Base-by-base conservation (phyloP, 2,797 vertebrate species). In the Meriones psammophilus region DNA sequence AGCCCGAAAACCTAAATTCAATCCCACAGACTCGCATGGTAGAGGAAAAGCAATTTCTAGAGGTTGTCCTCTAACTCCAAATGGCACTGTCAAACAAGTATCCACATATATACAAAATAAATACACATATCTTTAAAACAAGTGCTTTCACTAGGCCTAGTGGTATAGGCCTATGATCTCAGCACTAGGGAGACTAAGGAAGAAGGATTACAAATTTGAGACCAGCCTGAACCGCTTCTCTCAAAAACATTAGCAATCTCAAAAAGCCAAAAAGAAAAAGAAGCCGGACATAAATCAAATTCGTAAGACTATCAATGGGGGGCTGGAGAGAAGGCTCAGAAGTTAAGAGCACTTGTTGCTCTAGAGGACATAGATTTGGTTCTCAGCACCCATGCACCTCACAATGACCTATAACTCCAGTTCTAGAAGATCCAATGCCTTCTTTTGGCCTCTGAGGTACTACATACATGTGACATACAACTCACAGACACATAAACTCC, bases 221-320 rank as follows among this genome's bases (percentile, higher is more conserved):
- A n/a, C 12, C 20, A n/a, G 12, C 28, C 71, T 64, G 5, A 71
- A 50, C 50, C 10, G 85, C 20, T 18, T 46, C 50, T n/a, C 58
- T 64, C 33, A 56, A 77, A 91, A 81, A 56, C 74, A 77, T 50
- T 50, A 50, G 10, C 50, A 50, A 50, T 50, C 50, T 50, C 50
- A 50, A 50, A 50, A 50, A 50, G 50, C 50, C 50, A 50, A 50
- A 50, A 50, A 50, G 50, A 50, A 50, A 50, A 10, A 50, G 50
- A 50, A 50, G 10, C 50, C 10, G 8, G 50, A 50, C 56, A 58
- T 60, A 22, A 92, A 88, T 91, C 42, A 93, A 95, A 93, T 90
- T 64, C 87, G 1, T 68, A 94, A 84, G 39, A 91, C 0, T 68
- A 96, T 88, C 26, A 80, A 58, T 54, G 50, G 12, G 42, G 8